Conservation (phyloP, 2,888 invertebrate species). For the Pachydiplax longipennis region DNA sequence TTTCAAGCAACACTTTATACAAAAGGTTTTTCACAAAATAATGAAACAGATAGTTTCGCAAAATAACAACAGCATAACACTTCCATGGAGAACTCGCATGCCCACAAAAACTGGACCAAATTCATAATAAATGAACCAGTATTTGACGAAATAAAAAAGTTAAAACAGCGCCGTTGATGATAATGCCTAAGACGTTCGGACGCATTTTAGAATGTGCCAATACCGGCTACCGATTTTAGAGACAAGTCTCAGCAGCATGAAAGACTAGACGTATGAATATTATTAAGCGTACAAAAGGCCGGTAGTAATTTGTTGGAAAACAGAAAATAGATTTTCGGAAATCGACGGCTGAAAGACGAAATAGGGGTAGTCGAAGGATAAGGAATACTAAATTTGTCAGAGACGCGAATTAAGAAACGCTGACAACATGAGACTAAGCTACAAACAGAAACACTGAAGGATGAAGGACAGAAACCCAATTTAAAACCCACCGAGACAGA, state of each 20-base stretch:
- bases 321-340: no score
- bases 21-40: constrained; percentile 2
- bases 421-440: no score
- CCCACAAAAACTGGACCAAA: neutral
- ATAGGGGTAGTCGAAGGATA: no score
- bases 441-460: no score
- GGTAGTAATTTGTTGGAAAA: no score
- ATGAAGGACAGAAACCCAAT: no score
- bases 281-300: neutral
- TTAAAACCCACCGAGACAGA: no score
- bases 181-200: neutral
- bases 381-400: neutral
- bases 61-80: neutral
- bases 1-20: constrained; percentile 5
- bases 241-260: neutral
- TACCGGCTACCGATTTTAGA: neutral
- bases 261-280: neutral
- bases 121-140: no score
- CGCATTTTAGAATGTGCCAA: neutral
- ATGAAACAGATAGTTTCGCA: neutral
- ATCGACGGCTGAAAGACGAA: no score
- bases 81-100: neutral
- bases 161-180: neutral
- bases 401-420: neutral
- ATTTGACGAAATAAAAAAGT: no score